Evolutionary conservation across 2,888 invertebrate genomes (phyloP), one percentile per base, ranked within the genome.

Genomic region (Drosophila hamatofila): DNA sequence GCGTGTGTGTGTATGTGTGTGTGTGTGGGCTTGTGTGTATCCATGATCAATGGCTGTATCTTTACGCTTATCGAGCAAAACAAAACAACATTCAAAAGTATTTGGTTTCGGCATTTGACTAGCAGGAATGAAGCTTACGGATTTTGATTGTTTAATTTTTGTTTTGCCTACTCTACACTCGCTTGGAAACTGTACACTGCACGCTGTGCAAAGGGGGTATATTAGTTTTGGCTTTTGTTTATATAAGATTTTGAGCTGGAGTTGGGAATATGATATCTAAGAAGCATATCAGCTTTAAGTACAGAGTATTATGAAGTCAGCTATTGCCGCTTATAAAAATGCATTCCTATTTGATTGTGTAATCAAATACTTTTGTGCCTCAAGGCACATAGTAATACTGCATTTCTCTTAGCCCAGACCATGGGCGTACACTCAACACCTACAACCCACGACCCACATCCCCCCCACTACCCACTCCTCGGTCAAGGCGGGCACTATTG

Each of bases 41-140:
- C 23, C 25, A 33, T 18, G 76, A 67, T 75, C 72, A 75, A 49
- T 75, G 51, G 62, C 57, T 54, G 70, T 65, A 65, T 55, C 39
- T 77, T 41, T 52, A 64, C 54, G 74, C 78, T 73, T 77, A 78
- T 78, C 78, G 68, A 39, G 21, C 30, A 58, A 61, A 27, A 37
- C 18, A 25, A 30, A 39, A 46, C 18, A 42, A 12, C 6, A 35
- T 49, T n/a, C 46, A 59, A 59, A 58, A 65, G 44, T 37, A 39
- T 54, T 27, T 33, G 54, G 57, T 37, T n/a, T 63, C 57, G 30
- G 65, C 9, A 23, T 52, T 25, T 30, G 57, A 37, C 44, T 59
- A 14, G 11, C 23, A 16, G 30, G 33, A 46, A 27, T 46, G 37
- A 8, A 9, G n/a, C 41, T 21, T 11, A 27, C 21, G 25, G 39